Evolutionary conservation across 2,797 vertebrate species (phyloP).

Genomic region (Alosa sapidissima): DNA sequence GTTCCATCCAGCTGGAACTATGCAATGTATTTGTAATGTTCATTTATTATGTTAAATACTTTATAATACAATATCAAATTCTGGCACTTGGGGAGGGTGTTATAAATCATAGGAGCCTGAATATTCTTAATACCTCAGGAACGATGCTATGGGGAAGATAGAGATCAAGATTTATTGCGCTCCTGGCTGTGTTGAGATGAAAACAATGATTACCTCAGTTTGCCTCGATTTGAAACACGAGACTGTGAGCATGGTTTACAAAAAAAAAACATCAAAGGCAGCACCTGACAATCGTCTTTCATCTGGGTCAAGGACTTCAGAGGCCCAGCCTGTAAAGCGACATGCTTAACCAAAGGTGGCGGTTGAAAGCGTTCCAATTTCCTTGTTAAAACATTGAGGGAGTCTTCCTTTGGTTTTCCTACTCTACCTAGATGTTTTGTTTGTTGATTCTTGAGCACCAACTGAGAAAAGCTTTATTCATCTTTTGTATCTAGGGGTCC

Average conservation of each 20-base stretch:
- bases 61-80: constrained; percentile 4
- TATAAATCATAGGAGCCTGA: neutral
- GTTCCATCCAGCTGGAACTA: neutral
- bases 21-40: constrained; percentile 4
- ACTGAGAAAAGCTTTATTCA: neutral
- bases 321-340: constrained; percentile 60
- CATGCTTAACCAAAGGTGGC: constrained; percentile 61
- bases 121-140: constrained; percentile 17
- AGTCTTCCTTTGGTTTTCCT: neutral
- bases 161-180: constrained; percentile 23
- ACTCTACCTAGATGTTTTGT: neutral
- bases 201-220: constrained; percentile 17
- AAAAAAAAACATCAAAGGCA: constrained; percentile 70
- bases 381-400: neutral
- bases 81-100: neutral
- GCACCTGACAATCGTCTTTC: constrained; percentile 62
- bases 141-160: constrained; percentile 1
- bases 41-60: constrained; percentile 24
- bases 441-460: neutral
- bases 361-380: constrained; percentile 28
- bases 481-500: neutral
- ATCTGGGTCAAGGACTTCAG: constrained; percentile 68
- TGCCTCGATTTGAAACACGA: neutral
- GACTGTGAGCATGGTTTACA: constrained; percentile 31
- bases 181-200: constrained; percentile 18